phyloP scores from a whole-genome alignment of 2,113 vertebrate genomes.

The Pao palembangensis region DNA sequence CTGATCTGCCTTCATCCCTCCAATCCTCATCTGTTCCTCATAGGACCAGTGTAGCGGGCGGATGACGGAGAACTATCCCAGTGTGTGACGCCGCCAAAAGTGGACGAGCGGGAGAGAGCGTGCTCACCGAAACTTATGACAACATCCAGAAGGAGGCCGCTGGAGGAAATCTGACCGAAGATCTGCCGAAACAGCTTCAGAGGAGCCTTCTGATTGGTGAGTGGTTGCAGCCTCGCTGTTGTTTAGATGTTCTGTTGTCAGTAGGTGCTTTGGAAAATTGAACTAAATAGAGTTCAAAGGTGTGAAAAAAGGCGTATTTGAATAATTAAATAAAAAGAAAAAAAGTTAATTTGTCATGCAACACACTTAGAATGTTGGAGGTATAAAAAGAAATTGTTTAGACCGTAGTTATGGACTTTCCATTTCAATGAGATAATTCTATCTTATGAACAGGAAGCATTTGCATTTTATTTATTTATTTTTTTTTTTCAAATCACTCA shows the following conservation, averaged over 20 bases:
- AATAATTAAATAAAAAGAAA: too few relatives aligned
- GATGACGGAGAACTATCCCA: slow-evolving; percentile 40
- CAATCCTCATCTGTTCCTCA: slow-evolving; percentile 77
- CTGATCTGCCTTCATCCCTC: slow-evolving; percentile 80
- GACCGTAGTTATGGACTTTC: too few relatives aligned
- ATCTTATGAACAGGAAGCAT: too few relatives aligned
- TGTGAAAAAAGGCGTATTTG: too few relatives aligned
- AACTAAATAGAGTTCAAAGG: not conserved
- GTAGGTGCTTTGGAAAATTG: not conserved
- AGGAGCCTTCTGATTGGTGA: slow-evolving; percentile 50
- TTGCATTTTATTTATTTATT: too few relatives aligned
- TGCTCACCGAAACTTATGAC: slow-evolving; percentile 37
- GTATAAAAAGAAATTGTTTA: too few relatives aligned
- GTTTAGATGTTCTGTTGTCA: slow-evolving; percentile 1
- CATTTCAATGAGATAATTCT: too few relatives aligned
- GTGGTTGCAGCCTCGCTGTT: slow-evolving; percentile 27
- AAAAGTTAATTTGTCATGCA: too few relatives aligned
- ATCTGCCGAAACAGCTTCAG: slow-evolving; percentile 21
- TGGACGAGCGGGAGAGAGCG: slow-evolving; percentile 51
- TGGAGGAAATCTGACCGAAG: slow-evolving; percentile 29
- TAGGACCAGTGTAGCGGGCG: slow-evolving; percentile 55
- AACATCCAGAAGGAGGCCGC: slow-evolving; percentile 18
- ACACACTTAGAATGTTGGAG: too few relatives aligned
- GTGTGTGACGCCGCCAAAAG: slow-evolving; percentile 49
- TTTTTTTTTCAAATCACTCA: too few relatives aligned